A percentile compares a stretch with the other conserved stretches of the same genome.
Evolutionary conservation across 2,113 vertebrate genomes (phyloP).

Genomic region (Struthio camelus): DNA sequence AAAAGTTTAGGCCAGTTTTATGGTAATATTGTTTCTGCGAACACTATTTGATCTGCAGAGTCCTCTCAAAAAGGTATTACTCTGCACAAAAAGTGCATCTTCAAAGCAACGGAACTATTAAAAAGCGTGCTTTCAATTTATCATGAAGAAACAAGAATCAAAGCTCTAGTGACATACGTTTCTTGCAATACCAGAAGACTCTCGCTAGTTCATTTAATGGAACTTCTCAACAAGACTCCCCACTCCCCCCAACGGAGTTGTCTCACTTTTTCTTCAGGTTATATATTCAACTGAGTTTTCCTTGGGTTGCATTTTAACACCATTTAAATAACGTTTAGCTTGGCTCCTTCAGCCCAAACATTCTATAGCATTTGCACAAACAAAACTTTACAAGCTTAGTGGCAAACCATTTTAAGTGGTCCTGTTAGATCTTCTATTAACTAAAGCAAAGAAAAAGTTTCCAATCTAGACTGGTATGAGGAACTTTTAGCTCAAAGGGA

Average conservation of each 20-base stretch:
- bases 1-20: background rate
- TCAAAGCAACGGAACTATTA: background rate
- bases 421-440: constrained; percentile 16
- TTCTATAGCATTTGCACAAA: constrained; percentile 41
- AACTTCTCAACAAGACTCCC: background rate
- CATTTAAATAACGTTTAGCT: constrained; percentile 56
- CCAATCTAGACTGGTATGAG: background rate
- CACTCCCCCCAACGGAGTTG: background rate
- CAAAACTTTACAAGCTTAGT: background rate
- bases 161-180: background rate
- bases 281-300: background rate
- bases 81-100: background rate
- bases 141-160: background rate
- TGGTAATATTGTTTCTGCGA: background rate
- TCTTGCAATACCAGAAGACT: background rate
- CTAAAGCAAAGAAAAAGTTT: background rate
- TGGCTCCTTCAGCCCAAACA: constrained; percentile 32
- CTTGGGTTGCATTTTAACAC: constrained; percentile 30
- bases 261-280: background rate
- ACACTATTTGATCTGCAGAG: background rate
- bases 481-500: constrained; percentile 3
- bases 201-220: background rate
- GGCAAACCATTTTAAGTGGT: constrained; percentile 38
- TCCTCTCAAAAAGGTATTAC: background rate
- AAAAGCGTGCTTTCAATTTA: background rate